phyloP scores from a whole-genome alignment of 2,888 invertebrate species.

The Dryobota labecula region DNA sequence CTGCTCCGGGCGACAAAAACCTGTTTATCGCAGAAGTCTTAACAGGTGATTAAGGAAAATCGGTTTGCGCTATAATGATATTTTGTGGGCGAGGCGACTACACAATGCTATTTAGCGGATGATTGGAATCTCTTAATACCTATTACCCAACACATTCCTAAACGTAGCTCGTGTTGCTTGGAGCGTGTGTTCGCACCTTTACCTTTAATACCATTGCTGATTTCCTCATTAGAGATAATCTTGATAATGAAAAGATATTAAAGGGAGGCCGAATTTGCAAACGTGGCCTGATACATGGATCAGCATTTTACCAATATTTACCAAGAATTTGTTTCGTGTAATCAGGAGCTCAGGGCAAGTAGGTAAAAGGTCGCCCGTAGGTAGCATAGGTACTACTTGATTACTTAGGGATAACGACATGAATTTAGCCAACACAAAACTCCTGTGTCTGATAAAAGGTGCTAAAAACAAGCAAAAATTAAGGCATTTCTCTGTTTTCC shows the following conservation, averaged over 20 bases:
- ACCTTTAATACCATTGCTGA: slow-evolving; percentile 29
- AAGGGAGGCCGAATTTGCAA: slow-evolving; percentile 15
- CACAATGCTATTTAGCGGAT: slow-evolving; percentile 49
- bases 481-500: too few species aligned
- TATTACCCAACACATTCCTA: slow-evolving; percentile 46
- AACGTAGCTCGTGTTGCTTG: slow-evolving; percentile 27
- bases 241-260: slow-evolving; percentile 31
- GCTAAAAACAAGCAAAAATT: not conserved
- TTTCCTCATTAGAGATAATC: slow-evolving; percentile 44
- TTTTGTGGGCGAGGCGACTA: slow-evolving; percentile 43
- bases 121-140: slow-evolving; percentile 54
- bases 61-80: slow-evolving; percentile 36
- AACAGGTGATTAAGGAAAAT: slow-evolving; percentile 44
- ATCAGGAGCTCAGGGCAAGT: not conserved
- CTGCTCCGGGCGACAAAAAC: slow-evolving; percentile 18
- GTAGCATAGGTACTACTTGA: not conserved
- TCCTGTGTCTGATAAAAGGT: not conserved
- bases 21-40: slow-evolving; percentile 43
- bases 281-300: not conserved
- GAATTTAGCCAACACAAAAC: not conserved
- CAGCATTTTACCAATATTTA: slow-evolving; percentile 11
- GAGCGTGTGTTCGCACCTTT: slow-evolving; percentile 46
- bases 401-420: not conserved
- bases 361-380: too few species aligned
- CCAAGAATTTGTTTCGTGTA: slow-evolving; percentile 8